A percentile compares a stretch with the other conserved stretches of the same genome.
Conservation (phyloP, 2,888 invertebrate species). For the Craniophora ligustri region DNA sequence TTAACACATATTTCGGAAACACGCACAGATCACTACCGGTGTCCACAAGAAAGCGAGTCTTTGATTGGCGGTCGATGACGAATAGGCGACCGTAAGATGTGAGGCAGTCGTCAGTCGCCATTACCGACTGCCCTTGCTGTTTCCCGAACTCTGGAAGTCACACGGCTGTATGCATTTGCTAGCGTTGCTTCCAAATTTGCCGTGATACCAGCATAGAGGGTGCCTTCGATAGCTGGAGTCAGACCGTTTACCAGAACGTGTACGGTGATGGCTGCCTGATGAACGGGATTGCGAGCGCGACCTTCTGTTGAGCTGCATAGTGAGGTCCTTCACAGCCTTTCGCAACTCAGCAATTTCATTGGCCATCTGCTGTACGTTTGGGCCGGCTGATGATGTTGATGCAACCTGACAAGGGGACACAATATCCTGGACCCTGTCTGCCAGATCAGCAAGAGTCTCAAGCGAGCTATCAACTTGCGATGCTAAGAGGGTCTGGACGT, state of each 20-base stretch:
- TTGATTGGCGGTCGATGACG: conserved; percentile 36
- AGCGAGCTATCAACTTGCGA: no score
- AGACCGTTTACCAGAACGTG: conserved; percentile 2
- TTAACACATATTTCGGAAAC: conserved; percentile 19
- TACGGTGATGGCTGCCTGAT: not conserved
- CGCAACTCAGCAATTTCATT: no score
- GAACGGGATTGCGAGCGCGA: not conserved
- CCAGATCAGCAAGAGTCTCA: no score
- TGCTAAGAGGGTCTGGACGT: no score
- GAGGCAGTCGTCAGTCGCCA: conserved; percentile 42
- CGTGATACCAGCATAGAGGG: conserved; percentile 49
- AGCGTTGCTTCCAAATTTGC: conserved; percentile 17
- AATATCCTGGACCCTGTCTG: no score
- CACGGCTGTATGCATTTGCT: conserved; percentile 32
- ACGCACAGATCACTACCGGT: conserved; percentile 36
- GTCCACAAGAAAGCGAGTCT: conserved; percentile 30
- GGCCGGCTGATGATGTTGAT: no score
- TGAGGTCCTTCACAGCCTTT: not conserved
- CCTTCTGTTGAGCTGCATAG: not conserved
- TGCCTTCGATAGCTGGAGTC: conserved; percentile 30
- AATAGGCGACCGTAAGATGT: conserved; percentile 45
- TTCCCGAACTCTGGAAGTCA: conserved; percentile 30
- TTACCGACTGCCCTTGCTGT: conserved; percentile 29
- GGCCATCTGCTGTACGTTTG: no score
- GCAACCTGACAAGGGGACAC: no score